Conservation (phyloP, 2,113 vertebrate species). For the Heteronetta atricapilla region DNA sequence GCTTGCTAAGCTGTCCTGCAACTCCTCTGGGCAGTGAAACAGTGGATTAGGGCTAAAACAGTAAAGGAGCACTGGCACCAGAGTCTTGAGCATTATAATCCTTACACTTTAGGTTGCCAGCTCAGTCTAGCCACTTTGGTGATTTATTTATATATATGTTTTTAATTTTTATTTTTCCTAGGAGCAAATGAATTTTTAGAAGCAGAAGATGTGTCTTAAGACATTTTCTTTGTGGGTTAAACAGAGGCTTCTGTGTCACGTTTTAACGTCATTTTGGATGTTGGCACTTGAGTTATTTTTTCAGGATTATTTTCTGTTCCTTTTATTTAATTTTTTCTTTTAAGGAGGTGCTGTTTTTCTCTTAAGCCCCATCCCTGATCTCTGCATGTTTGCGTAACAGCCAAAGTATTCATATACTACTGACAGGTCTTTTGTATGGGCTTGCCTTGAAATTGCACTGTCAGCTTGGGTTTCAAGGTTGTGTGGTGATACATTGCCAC, state of each 20-base stretch:
- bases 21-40: neutral
- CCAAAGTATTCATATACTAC: neutral
- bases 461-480: neutral
- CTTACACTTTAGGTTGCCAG: neutral
- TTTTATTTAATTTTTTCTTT: no score
- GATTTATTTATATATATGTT: neutral
- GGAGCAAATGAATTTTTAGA: neutral
- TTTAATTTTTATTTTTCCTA: neutral
- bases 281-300: neutral
- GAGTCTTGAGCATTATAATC: neutral
- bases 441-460: neutral
- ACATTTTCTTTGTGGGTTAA: neutral
- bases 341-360: neutral
- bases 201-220: neutral
- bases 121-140: neutral
- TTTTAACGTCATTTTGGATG: neutral
- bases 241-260: accelerated
- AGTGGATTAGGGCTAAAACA: neutral
- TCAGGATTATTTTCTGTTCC: neutral
- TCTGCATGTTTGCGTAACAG: neutral
- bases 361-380: accelerated
- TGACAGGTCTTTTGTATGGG: neutral
- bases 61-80: neutral
- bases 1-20: neutral
- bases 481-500: neutral